These are phyloP conservation scores for Botia kubotai DNA, from an alignment of 2,797 vertebrate genomes.

Conservation along the genomic window DNA sequence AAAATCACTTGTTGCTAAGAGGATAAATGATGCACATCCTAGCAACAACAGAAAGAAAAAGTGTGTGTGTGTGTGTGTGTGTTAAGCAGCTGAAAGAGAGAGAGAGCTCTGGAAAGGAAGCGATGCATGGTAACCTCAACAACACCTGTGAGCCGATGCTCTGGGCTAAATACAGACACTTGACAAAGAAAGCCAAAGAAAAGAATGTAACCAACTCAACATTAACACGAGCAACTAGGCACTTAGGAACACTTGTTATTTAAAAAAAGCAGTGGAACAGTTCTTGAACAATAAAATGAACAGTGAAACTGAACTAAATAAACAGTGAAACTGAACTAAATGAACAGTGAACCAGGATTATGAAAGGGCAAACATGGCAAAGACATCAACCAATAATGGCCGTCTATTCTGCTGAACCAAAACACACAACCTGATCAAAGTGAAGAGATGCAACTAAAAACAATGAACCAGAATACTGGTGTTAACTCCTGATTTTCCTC, in stretches of 20 bases:
- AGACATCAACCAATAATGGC: not conserved
- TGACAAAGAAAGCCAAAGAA: slow-evolving; percentile 3
- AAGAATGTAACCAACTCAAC: not conserved
- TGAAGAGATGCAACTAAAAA: not conserved
- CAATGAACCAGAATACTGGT: not conserved
- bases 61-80: not conserved
- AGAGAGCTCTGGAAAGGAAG: slow-evolving; percentile 53
- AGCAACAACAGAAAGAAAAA: slow-evolving; percentile 45
- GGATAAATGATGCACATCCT: slow-evolving; percentile 47
- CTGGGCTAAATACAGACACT: slow-evolving; percentile 26
- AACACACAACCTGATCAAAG: not conserved
- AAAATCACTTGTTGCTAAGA: slow-evolving; percentile 65
- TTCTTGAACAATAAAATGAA: no score
- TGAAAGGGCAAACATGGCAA: not conserved
- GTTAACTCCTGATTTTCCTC: no score
- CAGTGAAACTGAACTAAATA: no score
- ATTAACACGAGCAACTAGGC: no score
- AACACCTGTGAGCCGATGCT: slow-evolving; percentile 61
- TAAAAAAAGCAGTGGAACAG: no score
- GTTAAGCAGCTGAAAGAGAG: slow-evolving; percentile 33
- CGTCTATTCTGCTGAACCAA: not conserved
- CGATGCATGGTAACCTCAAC: slow-evolving; percentile 59
- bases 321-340: no score
- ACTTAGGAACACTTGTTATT: no score
- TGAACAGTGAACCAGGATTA: not conserved